Percentiles rank a stretch among this genome's conserved stretches.
Evolutionary conservation across 2,113 vertebrate species (phyloP).

Genomic region (Arenaria interpres): DNA sequence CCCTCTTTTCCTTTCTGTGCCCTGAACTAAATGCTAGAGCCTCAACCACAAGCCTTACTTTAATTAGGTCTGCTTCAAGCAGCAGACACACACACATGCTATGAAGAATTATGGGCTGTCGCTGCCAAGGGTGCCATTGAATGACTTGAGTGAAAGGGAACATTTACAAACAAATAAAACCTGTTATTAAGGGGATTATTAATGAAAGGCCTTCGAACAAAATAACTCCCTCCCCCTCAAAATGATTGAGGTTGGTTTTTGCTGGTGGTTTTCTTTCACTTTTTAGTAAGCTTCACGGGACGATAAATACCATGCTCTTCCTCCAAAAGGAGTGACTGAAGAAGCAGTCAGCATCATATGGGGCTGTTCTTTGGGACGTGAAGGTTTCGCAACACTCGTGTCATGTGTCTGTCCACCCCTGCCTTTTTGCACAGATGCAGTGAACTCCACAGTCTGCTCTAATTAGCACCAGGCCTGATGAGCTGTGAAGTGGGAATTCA

Average conservation of each 20-base stretch:
- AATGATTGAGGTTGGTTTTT: neutral
- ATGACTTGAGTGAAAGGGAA: constrained; percentile 12
- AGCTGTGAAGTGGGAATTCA: neutral
- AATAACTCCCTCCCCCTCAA: neutral
- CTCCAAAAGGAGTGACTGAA: neutral
- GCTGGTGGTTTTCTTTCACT: neutral
- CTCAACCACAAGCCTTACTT: constrained; percentile 18
- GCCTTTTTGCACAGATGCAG: neutral
- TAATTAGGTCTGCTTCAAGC: constrained; percentile 19
- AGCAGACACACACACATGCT: neutral
- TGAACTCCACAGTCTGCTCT: neutral
- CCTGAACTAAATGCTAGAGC: neutral
- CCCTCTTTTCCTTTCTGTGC: neutral
- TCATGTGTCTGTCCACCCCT: neutral
- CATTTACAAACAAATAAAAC: neutral
- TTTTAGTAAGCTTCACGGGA: neutral
- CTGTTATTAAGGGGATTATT: neutral
- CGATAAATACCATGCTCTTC: neutral
- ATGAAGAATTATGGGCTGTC: neutral
- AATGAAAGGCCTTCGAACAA: neutral
- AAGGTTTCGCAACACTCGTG: neutral
- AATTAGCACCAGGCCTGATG: neutral
- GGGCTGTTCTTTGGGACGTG: neutral
- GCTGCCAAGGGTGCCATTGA: constrained; percentile 26
- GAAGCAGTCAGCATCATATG: neutral